Conservation (phyloP, 2,888 invertebrate species). For the Ophion obscuratus region DNA sequence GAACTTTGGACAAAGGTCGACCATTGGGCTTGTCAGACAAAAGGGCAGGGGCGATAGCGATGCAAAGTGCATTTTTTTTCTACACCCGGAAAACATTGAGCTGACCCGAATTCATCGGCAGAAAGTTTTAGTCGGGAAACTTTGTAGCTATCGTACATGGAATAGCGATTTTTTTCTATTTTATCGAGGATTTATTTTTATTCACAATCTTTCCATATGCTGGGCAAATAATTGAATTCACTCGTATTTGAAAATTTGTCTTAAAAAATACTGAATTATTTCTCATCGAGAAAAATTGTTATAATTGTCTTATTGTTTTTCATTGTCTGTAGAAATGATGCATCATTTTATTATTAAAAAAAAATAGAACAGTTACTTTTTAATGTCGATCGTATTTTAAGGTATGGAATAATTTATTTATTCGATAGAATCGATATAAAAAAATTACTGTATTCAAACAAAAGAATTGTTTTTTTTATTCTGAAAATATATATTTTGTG, state of each 20-base stretch:
- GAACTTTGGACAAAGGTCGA: not conserved
- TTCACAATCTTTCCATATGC: not conserved
- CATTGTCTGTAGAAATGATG: no score
- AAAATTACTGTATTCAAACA: no score
- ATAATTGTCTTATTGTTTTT: no score
- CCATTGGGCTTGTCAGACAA: not conserved
- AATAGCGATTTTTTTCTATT: not conserved
- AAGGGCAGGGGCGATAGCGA: not conserved
- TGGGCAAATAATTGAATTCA: not conserved
- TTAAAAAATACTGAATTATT: not conserved
- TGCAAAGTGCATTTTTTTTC: not conserved
- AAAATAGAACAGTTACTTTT: no score
- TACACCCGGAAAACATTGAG: not conserved
- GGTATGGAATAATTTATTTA: no score
- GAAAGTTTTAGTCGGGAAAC: not conserved
- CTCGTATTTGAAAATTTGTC: not conserved
- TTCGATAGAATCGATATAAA: no score
- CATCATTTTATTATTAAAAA: no score
- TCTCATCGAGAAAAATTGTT: no score
- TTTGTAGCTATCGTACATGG: not conserved
- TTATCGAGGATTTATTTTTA: not conserved
- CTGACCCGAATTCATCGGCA: not conserved
- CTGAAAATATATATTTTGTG: no score
- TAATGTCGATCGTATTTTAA: no score
- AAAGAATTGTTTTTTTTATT: no score